These are phyloP conservation scores for Falcunculus frontatus DNA, from an alignment of 2,113 vertebrate genomes.

Conservation along the genomic window DNA sequence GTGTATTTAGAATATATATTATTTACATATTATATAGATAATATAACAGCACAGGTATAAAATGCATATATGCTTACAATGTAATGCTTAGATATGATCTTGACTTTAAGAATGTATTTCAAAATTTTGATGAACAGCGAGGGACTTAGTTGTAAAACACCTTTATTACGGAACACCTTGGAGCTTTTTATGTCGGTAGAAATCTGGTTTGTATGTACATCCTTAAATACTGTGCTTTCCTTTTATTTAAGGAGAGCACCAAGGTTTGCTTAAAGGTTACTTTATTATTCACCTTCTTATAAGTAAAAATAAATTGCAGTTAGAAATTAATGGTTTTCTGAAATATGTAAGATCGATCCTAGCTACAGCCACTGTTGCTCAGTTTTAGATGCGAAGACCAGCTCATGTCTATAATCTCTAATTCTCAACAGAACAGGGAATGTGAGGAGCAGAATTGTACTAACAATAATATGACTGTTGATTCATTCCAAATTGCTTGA, in stretches of 20 bases:
- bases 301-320: neutral
- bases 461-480: neutral
- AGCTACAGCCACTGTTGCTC: neutral
- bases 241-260: neutral
- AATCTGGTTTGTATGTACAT: neutral
- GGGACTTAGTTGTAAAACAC: neutral
- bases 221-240: neutral
- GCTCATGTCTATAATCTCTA: neutral
- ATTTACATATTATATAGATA: neutral
- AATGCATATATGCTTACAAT: neutral
- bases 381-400: neutral
- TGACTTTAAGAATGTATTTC: neutral
- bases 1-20: neutral
- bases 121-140: neutral
- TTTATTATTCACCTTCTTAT: neutral
- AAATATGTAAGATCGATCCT: neutral
- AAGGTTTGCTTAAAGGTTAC: neutral
- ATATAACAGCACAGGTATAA: neutral
- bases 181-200: neutral
- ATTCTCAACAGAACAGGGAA: neutral
- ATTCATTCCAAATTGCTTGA: neutral
- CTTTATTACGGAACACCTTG: neutral
- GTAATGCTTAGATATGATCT: neutral
- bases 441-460: neutral
- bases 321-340: neutral